Conservation (phyloP, 1,140 invertebrate species). For the Polypedilum pembai region DNA sequence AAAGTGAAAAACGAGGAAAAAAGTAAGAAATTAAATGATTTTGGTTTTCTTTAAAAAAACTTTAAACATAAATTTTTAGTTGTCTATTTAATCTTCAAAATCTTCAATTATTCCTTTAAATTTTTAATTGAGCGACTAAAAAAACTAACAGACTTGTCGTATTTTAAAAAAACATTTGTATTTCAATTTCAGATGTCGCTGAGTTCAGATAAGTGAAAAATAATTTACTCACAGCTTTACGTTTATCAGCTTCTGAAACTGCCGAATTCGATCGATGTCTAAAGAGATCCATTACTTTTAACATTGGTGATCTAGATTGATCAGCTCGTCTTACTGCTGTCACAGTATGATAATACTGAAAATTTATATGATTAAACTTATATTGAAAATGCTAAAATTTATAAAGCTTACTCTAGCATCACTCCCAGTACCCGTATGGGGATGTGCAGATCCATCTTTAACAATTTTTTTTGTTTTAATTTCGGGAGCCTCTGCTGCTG, state of each 20-base stretch:
- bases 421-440: slow-evolving; percentile 46
- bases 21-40: too few relatives aligned
- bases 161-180: background rate
- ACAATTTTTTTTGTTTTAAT: slow-evolving; percentile 44
- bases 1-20: too few relatives aligned
- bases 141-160: too few relatives aligned
- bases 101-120: too few relatives aligned
- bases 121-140: background rate
- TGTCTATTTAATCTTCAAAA: too few relatives aligned
- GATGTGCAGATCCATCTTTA: slow-evolving; percentile 57
- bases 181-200: background rate
- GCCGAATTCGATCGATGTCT: slow-evolving; percentile 68
- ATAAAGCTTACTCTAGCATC: slow-evolving; percentile 45
- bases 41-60: too few relatives aligned
- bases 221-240: slow-evolving; percentile 60
- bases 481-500: slow-evolving; percentile 39
- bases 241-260: slow-evolving; percentile 60
- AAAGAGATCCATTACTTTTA: slow-evolving; percentile 86
- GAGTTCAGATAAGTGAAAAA: background rate
- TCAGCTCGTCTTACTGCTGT: slow-evolving; percentile 50
- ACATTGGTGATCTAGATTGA: slow-evolving; percentile 57
- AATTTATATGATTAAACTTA: slow-evolving; percentile 28
- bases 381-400: slow-evolving; percentile 29
- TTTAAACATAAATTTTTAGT: too few relatives aligned
- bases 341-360: slow-evolving; percentile 58